phyloP scores from a whole-genome alignment of 1,140 invertebrate genomes.

The Eurosta solidaginis region DNA sequence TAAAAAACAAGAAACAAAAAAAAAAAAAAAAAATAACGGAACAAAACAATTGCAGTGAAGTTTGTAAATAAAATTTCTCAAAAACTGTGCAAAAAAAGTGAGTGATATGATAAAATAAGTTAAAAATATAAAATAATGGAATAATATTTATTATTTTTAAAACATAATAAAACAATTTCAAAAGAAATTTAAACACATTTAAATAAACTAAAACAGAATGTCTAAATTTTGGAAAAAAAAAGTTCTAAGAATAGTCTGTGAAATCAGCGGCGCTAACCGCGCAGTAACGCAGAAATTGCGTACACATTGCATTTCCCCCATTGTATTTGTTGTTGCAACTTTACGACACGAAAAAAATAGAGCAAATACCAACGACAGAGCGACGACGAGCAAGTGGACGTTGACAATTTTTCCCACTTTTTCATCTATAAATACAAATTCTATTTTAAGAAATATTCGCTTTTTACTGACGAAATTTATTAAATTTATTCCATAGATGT shows the following conservation, averaged over 20 bases:
- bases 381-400: neutral
- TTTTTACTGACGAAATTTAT: neutral
- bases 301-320: neutral
- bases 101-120: neutral
- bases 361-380: neutral
- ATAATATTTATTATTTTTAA: neutral
- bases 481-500: constrained; percentile 13
- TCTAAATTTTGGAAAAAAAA: neutral
- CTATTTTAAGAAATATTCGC: constrained; percentile 22
- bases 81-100: neutral
- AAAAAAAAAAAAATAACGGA: neutral
- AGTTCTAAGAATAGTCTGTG: neutral
- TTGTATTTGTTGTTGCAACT: too few species aligned
- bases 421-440: constrained; percentile 3
- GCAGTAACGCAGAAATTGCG: neutral
- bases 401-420: constrained; percentile 21
- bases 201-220: neutral
- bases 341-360: neutral
- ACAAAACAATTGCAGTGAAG: neutral
- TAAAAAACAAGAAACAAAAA: neutral
- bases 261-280: neutral
- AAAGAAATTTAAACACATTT: neutral
- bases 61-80: neutral
- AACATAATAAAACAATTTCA: neutral
- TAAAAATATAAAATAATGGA: neutral